These are phyloP conservation scores for Elymnias hypermnestra DNA, from an alignment of 1,140 invertebrate species.

Conservation along the genomic window DNA sequence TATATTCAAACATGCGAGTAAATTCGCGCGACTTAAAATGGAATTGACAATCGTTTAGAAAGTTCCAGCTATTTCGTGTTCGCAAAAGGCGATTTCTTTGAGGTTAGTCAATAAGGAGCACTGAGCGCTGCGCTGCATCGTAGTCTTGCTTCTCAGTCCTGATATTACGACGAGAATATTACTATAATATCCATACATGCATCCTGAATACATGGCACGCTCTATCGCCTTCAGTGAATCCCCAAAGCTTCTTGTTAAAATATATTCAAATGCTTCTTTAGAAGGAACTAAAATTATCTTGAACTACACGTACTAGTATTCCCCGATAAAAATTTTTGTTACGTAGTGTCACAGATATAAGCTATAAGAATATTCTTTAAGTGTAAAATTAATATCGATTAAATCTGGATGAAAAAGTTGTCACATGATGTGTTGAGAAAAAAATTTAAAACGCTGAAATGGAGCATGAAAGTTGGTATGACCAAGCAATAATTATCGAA, in stretches of 20 bases:
- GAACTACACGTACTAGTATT: no score
- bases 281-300: no score
- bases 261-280: conserved; percentile 13
- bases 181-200: conserved; percentile 14
- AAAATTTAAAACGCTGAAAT: no score
- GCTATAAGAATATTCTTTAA: no score
- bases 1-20: conserved; percentile 4
- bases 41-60: conserved; percentile 21
- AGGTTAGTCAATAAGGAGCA: conserved; percentile 27
- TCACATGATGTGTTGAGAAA: no score
- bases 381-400: no score
- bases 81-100: conserved; percentile 33
- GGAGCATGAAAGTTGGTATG: no score
- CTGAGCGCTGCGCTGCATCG: conserved; percentile 18
- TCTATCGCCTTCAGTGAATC: conserved; percentile 10
- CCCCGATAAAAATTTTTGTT: no score
- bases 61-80: conserved; percentile 30
- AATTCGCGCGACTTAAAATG: conserved; percentile 20
- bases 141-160: conserved; percentile 4
- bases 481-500: no score
- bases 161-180: conserved; percentile 27
- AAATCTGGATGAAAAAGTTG: no score
- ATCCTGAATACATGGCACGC: conserved; percentile 6
- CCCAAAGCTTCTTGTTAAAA: conserved; percentile 16
- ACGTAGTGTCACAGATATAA: no score